These are phyloP conservation scores for Peromyscus eremicus DNA, from an alignment of 2,797 vertebrate species.

Conservation along the genomic window DNA sequence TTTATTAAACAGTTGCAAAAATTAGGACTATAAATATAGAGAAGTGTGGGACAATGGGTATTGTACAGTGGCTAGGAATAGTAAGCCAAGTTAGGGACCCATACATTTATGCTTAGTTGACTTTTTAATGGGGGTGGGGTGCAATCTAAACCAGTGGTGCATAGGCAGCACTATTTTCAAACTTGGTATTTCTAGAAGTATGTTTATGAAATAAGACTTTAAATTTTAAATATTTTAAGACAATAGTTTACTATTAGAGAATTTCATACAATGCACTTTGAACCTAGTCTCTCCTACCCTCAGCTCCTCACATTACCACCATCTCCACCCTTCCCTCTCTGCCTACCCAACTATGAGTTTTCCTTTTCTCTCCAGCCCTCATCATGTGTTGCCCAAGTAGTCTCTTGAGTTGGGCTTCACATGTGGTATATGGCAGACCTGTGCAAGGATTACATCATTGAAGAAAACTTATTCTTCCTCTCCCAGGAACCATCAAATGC, in stretches of 20 bases:
- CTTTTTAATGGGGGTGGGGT: not conserved
- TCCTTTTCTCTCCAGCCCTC: not conserved
- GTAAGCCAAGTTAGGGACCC: not conserved
- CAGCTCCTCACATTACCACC: no score
- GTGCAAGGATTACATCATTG: not conserved
- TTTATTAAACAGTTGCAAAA: not conserved
- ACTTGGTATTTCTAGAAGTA: not conserved
- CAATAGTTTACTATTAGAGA: not conserved
- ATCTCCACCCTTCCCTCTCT: no score
- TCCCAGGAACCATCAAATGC: not conserved
- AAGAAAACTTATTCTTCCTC: not conserved
- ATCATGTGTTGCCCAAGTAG: not conserved
- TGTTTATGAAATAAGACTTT: not conserved
- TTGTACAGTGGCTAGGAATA: not conserved
- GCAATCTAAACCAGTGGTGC: not conserved
- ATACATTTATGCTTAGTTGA: not conserved
- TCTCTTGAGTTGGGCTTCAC: not conserved
- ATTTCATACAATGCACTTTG: not conserved
- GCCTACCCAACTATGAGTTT: not conserved
- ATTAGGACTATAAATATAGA: not conserved
- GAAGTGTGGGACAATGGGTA: not conserved
- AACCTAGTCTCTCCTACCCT: not conserved
- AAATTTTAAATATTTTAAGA: slow-evolving; percentile 16
- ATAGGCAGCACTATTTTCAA: not conserved
- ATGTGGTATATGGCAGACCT: not conserved